A percentile compares a stretch with the other conserved stretches of the same genome.
phyloP scores from a whole-genome alignment of 2,797 vertebrate species.

The Peromyscus aztecus region DNA sequence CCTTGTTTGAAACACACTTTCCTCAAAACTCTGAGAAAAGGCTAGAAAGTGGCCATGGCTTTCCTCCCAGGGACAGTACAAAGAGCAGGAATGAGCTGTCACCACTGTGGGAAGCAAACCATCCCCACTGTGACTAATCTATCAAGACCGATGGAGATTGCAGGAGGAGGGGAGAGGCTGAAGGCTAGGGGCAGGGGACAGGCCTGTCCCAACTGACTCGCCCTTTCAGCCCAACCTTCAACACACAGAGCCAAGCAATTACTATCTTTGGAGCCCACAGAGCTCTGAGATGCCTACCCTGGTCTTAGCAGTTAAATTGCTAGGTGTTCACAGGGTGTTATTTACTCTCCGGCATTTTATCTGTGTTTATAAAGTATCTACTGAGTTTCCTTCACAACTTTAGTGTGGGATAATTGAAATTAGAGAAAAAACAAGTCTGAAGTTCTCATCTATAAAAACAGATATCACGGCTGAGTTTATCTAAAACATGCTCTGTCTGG shows the following conservation, averaged over 20 bases:
- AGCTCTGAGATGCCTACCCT: background rate
- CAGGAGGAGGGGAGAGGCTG: background rate
- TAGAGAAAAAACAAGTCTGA: slow-evolving; percentile 57
- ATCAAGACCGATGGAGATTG: background rate
- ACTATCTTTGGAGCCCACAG: background rate
- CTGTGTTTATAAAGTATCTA: slow-evolving; percentile 61
- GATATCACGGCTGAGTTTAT: slow-evolving; percentile 25
- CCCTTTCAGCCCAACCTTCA: slow-evolving; percentile 25
- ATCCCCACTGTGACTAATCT: background rate
- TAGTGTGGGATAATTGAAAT: slow-evolving; percentile 44
- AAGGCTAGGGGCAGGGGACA: background rate
- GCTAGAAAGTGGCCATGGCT: background rate
- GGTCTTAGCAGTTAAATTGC: slow-evolving; percentile 63
- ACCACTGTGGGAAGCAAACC: background rate
- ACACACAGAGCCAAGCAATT: background rate
- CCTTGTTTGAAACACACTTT: background rate
- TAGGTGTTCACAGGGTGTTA: slow-evolving; percentile 46
- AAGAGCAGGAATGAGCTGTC: background rate
- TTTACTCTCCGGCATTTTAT: slow-evolving; percentile 70
- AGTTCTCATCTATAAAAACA: slow-evolving; percentile 44
- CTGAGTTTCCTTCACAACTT: slow-evolving; percentile 67
- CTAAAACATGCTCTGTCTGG: slow-evolving; percentile 49
- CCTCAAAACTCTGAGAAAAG: background rate
- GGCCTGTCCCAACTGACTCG: background rate
- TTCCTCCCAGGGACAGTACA: background rate